Base-by-base conservation (phyloP, 2,797 vertebrate genomes). In the Melanotaenia pygmaea region DNA sequence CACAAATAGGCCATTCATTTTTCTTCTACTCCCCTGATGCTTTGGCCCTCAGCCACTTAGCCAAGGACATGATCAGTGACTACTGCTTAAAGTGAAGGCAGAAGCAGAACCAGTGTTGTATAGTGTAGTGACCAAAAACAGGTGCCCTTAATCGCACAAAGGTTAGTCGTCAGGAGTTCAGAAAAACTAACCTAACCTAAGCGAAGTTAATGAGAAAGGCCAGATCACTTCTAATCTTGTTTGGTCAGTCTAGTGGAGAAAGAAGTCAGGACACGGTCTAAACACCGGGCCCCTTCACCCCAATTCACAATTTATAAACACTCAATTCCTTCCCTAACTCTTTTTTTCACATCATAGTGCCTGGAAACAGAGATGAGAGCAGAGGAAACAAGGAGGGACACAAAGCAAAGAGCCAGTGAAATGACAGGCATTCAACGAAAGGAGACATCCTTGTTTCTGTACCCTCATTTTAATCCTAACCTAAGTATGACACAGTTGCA, bases 61-160 rank as follows among this genome's bases (percentile, higher is more conserved):
- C 79, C 54, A 63, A 75, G 84, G 86, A 91, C 88, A 90, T 82
- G 68, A 86, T 85, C 77, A 82, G 68, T 86, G 82, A 86, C 80
- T 88, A 81, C 74, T 85, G 80, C 77, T 83, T 85, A 73, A 38
- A 72, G 66, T 72, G 26, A 74, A 74, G 59, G 65, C 80, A 81
- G 72, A 76, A 74, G 74, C 73, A 54, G 53, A 69, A 14, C 69
- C 32, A 6, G 9, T 73, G 38, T 72, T 70, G 34, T 38, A 75
- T 43, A 72, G 8, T 45, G 14, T 45, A 26, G 40, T 47, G 22
- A 58, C 53, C 38, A 28, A 22, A 34, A 58, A 14, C 9, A 10
- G 30, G 32, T 61, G 67, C 61, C 34, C 4, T 61, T 53, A 54
- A 61, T 20, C 20, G 20, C 0, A 1, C 28, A 45, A 67, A 68